Conservation (phyloP, 2,113 vertebrate genomes). For the Spermophilus dauricus region DNA sequence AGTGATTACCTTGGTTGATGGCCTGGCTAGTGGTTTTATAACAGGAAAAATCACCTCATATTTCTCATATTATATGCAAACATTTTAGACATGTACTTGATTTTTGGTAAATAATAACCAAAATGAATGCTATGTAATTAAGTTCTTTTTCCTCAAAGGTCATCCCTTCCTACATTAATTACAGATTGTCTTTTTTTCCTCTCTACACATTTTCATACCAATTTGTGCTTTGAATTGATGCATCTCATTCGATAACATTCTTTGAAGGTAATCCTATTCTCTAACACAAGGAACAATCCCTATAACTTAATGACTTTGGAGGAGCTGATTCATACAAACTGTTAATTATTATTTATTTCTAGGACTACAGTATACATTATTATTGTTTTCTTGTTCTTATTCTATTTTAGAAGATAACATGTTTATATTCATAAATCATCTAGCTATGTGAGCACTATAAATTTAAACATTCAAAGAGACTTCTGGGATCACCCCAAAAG, state of each 20-base stretch:
- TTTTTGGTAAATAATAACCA: conserved; percentile 13
- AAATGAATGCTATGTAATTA: conserved; percentile 29
- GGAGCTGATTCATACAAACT: not conserved
- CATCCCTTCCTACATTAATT: not conserved
- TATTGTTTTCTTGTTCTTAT: not conserved
- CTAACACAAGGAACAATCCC: not conserved
- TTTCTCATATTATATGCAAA: conserved; percentile 1
- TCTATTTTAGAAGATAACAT: not conserved
- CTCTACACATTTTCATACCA: not conserved
- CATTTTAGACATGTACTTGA: not conserved
- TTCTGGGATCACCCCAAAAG: not conserved
- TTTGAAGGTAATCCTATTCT: not conserved
- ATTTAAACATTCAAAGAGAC: conserved; percentile 28
- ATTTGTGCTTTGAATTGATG: not conserved
- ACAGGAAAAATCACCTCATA: not conserved
- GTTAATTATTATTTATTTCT: not conserved
- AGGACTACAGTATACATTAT: not conserved
- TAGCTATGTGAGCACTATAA: not conserved
- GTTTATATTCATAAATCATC: not conserved
- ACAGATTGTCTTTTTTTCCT: not conserved
- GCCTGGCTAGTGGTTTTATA: conserved; percentile 10
- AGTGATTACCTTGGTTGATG: not conserved
- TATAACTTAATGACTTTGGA: not conserved
- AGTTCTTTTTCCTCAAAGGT: conserved; percentile 13
- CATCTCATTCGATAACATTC: not conserved